Base-by-base conservation (phyloP, 2,113 vertebrate genomes). In the Myotis lucifugus region DNA sequence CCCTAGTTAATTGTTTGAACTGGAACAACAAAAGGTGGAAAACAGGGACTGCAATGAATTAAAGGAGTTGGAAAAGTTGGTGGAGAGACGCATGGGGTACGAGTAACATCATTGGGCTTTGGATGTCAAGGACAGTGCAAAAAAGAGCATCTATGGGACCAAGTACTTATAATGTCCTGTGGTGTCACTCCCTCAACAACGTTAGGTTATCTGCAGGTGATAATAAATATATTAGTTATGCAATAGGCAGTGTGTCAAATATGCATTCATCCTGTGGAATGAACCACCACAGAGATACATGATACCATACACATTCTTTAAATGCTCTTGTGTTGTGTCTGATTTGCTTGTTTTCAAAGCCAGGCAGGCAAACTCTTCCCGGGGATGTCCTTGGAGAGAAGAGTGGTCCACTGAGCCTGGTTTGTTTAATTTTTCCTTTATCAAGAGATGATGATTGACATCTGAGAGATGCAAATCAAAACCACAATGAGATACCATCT, bases 221-320 rank as follows among this genome's bases (percentile, higher is more conserved):
- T 97, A 98, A 99, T 99, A 99, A 99, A 99, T 99, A 99, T 98
- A 99, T 99, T 98, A 98, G 98, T 98, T 98, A 98, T 91, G 97
- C 98, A 98, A 98, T 99, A 99, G 99, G 99, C 99, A 99, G 99
- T 98, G 98, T 98, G 98, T 97, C 98, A 99, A 98, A 98, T 99
- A 99, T 98, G 99, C 98, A 98, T 98, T 99, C 98, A 52, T 99
- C 98, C 98, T 98, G 98, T 99, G 98, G 98, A 98, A 97, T 96
- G 97, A 98, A 98, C 98, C 92, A 98, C 98, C 98, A 98, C 98
- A 98, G 96, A 98, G 96, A 98, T 96, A 98, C 97, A 97, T 96
- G 98, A 97, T 97, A 99, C 97, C 98, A 98, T 98, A 99, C 98
- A 99, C 99, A 99, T 99, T 99, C 98, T 46, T 46, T 46, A 46